These are phyloP conservation scores for Pissodes strobi DNA, from an alignment of 1,140 invertebrate genomes.

Conservation along the genomic window DNA sequence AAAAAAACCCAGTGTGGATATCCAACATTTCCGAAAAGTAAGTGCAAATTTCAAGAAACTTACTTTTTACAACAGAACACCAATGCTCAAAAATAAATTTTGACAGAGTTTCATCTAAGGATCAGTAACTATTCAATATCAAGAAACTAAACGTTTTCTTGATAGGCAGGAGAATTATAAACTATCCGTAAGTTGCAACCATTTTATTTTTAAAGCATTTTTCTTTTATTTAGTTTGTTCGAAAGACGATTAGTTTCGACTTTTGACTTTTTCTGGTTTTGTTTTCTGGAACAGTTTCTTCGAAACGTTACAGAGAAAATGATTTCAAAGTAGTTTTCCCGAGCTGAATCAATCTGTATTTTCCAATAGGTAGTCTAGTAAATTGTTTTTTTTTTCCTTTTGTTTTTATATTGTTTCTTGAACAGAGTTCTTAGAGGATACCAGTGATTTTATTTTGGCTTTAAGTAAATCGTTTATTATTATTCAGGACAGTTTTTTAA, in stretches of 20 bases:
- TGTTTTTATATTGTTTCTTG: neutral
- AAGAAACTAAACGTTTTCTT: constrained; percentile 36
- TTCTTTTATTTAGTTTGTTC: constrained; percentile 12
- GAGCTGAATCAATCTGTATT: constrained; percentile 10
- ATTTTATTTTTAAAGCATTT: constrained; percentile 33
- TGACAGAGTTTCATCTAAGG: constrained; percentile 17
- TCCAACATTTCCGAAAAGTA: constrained; percentile 11
- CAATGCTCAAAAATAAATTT: constrained; percentile 11
- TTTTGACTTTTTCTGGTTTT: constrained; percentile 15
- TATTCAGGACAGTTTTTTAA: neutral
- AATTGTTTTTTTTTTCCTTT: constrained; percentile 7
- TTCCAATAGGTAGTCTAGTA: constrained; percentile 19
- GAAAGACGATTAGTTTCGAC: neutral
- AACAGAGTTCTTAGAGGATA: constrained; percentile 8
- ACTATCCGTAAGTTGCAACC: constrained; percentile 24
- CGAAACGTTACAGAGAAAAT: neutral
- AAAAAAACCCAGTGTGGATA: constrained; percentile 23
- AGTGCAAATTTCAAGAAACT: constrained; percentile 14
- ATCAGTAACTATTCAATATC: constrained; percentile 16
- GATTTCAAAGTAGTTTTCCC: constrained; percentile 28
- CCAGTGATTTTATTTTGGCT: constrained; percentile 22
- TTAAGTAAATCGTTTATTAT: neutral
- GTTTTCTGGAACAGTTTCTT: constrained; percentile 1
- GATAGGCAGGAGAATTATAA: constrained; percentile 19
- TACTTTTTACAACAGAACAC: constrained; percentile 1